Conservation (phyloP, 2,888 invertebrate species). For the Notodonta ziczac region DNA sequence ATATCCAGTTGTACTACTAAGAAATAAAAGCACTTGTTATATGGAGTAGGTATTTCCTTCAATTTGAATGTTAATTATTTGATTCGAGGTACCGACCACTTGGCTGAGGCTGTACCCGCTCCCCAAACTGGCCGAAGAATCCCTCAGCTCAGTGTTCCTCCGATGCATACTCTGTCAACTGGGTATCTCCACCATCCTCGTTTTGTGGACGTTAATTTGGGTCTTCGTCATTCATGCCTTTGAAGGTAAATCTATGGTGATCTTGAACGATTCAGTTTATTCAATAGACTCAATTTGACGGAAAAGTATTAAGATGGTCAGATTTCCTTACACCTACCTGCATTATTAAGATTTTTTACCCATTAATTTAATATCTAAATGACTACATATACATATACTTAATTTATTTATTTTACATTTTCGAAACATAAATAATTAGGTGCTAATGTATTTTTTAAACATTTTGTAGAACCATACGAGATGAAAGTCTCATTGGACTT, state of each 20-base stretch:
- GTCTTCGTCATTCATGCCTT: constrained; percentile 86
- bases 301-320: no score
- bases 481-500: constrained; percentile 80
- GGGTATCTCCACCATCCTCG: constrained; percentile 84
- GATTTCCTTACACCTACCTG: no score
- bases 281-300: no score
- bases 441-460: constrained; percentile 10
- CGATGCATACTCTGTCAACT: constrained; percentile 84
- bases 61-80: not conserved
- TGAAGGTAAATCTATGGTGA: constrained; percentile 78
- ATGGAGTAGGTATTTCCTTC: not conserved
- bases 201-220: constrained; percentile 86
- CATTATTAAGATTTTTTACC: no score
- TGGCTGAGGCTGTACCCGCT: constrained; percentile 85
- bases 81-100: constrained; percentile 48
- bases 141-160: constrained; percentile 63
- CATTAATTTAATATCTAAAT: no score
- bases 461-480: constrained; percentile 84
- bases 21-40: no score
- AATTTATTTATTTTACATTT: constrained; percentile 3
- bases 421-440: not conserved
- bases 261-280: constrained; percentile 4
- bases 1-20: no score
- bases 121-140: constrained; percentile 63
- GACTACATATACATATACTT: no score